These are phyloP conservation scores for Caranx melampygus DNA, from an alignment of 2,113 vertebrate genomes.

Conservation along the genomic window DNA sequence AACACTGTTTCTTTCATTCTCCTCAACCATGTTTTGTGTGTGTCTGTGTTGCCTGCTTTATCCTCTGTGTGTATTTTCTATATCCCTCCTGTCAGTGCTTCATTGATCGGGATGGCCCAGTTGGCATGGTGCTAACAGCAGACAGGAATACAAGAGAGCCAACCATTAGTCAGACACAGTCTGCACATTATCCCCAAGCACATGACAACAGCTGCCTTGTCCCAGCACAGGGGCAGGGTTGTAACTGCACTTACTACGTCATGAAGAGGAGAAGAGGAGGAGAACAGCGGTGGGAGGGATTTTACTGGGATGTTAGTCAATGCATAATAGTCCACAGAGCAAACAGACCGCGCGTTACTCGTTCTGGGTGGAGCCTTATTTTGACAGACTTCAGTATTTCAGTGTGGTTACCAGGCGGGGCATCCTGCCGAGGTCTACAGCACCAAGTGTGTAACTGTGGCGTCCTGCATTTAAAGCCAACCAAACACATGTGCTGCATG, in stretches of 20 bases:
- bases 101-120: conserved; percentile 68
- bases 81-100: conserved; percentile 41
- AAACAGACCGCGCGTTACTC: conserved; percentile 69
- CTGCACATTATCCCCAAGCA: conserved; percentile 66
- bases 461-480: conserved; percentile 30
- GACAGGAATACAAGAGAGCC: conserved; percentile 64
- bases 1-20: neutral
- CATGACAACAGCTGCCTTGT: conserved; percentile 82
- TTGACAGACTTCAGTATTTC: conserved; percentile 59
- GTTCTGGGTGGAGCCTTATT: conserved; percentile 73
- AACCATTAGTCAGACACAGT: conserved; percentile 67
- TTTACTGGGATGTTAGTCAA: conserved; percentile 70
- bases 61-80: conserved; percentile 19
- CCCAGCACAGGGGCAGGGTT: conserved; percentile 67
- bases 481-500: conserved; percentile 19
- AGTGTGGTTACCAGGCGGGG: conserved; percentile 52
- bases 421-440: conserved; percentile 6
- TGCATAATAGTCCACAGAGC: conserved; percentile 76
- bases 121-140: conserved; percentile 67
- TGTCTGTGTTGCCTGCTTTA: conserved; percentile 7
- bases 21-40: neutral
- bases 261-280: conserved; percentile 55
- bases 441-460: conserved; percentile 9
- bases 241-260: conserved; percentile 59
- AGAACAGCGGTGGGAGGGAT: conserved; percentile 52